phyloP scores from a whole-genome alignment of 1,140 invertebrate species.

The Homarus americanus region DNA sequence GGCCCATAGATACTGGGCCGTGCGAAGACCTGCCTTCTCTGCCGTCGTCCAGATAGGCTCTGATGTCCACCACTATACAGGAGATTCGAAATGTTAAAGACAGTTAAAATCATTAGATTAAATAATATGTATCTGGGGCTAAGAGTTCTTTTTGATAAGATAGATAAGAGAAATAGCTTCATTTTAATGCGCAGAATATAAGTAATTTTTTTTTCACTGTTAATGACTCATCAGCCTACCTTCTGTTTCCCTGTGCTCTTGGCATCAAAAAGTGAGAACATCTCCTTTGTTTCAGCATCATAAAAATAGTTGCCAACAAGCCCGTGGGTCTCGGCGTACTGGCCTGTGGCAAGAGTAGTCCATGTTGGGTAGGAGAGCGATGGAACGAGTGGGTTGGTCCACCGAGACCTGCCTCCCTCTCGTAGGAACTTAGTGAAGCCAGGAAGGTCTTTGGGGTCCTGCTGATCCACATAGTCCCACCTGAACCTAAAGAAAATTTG shows the following conservation, averaged over 20 bases:
- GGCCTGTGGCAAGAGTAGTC: conserved; percentile 74
- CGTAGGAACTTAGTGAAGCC: conserved; percentile 76
- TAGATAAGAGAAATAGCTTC: not conserved
- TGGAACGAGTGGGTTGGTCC: conserved; percentile 77
- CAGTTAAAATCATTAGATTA: too few relatives aligned
- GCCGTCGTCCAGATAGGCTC: conserved; percentile 79
- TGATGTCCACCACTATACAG: conserved; percentile 77
- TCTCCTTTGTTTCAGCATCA: conserved; percentile 76
- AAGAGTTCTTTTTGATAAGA: not conserved
- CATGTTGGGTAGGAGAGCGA: conserved; percentile 77
- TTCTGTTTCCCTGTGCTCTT: conserved; percentile 75
- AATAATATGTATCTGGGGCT: too few relatives aligned
- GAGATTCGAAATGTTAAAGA: not conserved
- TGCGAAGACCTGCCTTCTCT: conserved; percentile 76
- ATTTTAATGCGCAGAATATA: too few relatives aligned
- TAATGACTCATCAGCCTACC: not conserved
- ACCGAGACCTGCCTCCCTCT: conserved; percentile 77
- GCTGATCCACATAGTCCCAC: conserved; percentile 77
- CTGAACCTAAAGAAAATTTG: conserved; percentile 75
- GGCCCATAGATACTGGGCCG: conserved; percentile 78
- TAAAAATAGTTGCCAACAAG: conserved; percentile 78
- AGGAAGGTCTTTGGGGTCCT: conserved; percentile 72
- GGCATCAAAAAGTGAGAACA: conserved; percentile 75
- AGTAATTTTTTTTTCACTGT: too few relatives aligned
- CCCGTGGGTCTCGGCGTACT: conserved; percentile 75